Percentiles rank a stretch among this genome's conserved stretches.
These are phyloP conservation scores for Protosalanx chinensis DNA, from an alignment of 2,797 vertebrate species.

Conservation along the genomic window DNA sequence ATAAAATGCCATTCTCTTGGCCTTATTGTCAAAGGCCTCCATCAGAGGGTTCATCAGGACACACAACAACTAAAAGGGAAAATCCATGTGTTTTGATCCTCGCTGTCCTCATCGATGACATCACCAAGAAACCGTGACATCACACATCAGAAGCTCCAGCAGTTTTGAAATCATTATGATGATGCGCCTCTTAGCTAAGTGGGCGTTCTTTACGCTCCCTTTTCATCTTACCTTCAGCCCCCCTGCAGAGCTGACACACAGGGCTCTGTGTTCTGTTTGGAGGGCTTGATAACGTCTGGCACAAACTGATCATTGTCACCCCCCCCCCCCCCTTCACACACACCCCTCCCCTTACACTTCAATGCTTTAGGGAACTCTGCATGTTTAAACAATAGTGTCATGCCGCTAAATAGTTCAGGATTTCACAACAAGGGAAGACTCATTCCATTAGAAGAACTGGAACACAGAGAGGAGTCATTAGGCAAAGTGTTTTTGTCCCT, in stretches of 20 bases:
- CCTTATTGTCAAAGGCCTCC: background rate
- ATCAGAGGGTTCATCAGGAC: background rate
- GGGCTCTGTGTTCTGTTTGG: background rate
- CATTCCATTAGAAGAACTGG: constrained; percentile 27
- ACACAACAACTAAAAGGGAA: background rate
- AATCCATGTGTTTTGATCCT: background rate
- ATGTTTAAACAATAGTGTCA: constrained; percentile 42
- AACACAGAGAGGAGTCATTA: constrained; percentile 24
- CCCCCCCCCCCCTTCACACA: background rate
- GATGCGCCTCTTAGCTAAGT: too few species aligned
- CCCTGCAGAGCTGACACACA: background rate
- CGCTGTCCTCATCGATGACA: background rate
- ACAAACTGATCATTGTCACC: constrained; percentile 19
- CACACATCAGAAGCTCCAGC: too few species aligned
- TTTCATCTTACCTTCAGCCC: too few species aligned
- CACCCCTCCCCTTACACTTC: constrained; percentile 1
- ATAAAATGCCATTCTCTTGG: background rate
- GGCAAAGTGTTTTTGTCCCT: constrained; percentile 27
- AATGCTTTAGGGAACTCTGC: constrained; percentile 10
- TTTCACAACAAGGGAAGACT: constrained; percentile 23
- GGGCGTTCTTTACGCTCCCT: too few species aligned
- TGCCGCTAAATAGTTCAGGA: constrained; percentile 34
- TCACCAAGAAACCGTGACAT: too few species aligned
- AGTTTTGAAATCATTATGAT: too few species aligned
- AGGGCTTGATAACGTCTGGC: background rate